phyloP scores from a whole-genome alignment of 2,888 invertebrate genomes.

The Lumbricus terrestris region DNA sequence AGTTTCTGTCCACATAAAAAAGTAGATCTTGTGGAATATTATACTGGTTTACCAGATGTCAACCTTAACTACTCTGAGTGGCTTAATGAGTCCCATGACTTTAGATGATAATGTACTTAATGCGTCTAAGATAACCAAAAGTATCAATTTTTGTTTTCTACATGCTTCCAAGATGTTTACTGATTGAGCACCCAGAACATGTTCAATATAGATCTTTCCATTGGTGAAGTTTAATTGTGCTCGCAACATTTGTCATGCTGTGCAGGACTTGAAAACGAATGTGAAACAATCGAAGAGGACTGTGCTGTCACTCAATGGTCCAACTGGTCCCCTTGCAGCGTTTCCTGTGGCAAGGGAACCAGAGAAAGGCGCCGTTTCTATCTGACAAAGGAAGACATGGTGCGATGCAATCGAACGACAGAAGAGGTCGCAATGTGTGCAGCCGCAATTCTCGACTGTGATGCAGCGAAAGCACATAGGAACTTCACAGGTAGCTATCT shows the following conservation, averaged over 20 bases:
- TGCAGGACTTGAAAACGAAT: slow-evolving; percentile 39
- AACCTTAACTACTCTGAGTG: too few species aligned
- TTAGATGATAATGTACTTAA: background rate
- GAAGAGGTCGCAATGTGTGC: slow-evolving; percentile 33
- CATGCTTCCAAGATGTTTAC: background rate
- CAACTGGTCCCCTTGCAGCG: slow-evolving; percentile 63
- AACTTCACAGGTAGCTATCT: slow-evolving; percentile 52
- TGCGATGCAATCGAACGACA: slow-evolving; percentile 27
- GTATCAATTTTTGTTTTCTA: too few species aligned
- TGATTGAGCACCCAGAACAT: background rate
- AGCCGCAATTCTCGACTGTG: slow-evolving; percentile 45
- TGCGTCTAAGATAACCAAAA: background rate
- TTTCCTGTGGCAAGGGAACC: slow-evolving; percentile 65
- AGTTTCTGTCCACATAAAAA: too few species aligned
- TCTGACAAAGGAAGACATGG: slow-evolving; percentile 25
- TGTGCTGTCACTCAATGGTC: slow-evolving; percentile 65
- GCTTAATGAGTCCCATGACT: too few species aligned
- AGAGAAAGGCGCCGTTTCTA: slow-evolving; percentile 65
- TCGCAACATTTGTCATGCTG: background rate
- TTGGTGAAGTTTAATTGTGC: background rate
- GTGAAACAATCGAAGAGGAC: slow-evolving; percentile 34
- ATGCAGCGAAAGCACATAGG: slow-evolving; percentile 55
- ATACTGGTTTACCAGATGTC: too few species aligned
- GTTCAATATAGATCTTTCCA: background rate
- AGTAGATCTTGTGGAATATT: too few species aligned